Percentiles rank a stretch among this genome's conserved stretches.
phyloP scores from a whole-genome alignment of 1,140 invertebrate genomes.

The Euglossa dilemma region DNA sequence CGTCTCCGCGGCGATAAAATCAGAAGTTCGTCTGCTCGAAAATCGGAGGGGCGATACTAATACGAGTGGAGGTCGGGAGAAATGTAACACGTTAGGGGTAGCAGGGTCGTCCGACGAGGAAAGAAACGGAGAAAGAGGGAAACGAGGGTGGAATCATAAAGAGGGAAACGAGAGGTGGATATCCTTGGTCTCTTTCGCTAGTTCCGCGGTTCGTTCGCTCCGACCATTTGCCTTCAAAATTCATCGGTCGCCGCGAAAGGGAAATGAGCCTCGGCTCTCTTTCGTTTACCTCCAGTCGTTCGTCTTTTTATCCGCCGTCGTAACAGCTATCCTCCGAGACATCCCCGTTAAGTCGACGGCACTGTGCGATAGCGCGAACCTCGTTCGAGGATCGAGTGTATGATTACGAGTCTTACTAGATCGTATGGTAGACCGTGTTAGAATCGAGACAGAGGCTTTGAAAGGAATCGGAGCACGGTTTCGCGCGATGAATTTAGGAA shows the following conservation, averaged over 20 bases:
- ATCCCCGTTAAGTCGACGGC: constrained; percentile 11
- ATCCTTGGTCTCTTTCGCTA: constrained; percentile 18
- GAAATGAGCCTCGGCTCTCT: constrained; percentile 58
- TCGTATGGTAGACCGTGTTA: too few relatives aligned
- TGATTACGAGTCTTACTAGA: constrained; percentile 27
- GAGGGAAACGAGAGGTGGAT: not conserved
- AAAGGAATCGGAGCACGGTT: too few relatives aligned
- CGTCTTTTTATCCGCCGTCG: constrained; percentile 38
- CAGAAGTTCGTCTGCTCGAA: constrained; percentile 45
- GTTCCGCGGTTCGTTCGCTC: constrained; percentile 43
- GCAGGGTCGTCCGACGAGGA: constrained; percentile 10
- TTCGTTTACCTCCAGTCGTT: constrained; percentile 49
- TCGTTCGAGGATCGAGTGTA: constrained; percentile 36
- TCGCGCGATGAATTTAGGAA: not conserved
- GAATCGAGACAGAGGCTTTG: too few relatives aligned
- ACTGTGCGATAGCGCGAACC: not conserved
- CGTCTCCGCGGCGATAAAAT: constrained; percentile 56
- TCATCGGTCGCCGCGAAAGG: constrained; percentile 53
- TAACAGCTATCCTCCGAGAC: constrained; percentile 23
- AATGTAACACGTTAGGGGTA: not conserved
- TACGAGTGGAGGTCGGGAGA: not conserved
- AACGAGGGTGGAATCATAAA: not conserved
- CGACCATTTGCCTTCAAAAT: constrained; percentile 60
- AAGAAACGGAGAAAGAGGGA: not conserved
- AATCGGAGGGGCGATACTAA: constrained; percentile 32